These are phyloP conservation scores for Herpetotheres cachinnans DNA, from an alignment of 2,113 vertebrate genomes.

Conservation along the genomic window DNA sequence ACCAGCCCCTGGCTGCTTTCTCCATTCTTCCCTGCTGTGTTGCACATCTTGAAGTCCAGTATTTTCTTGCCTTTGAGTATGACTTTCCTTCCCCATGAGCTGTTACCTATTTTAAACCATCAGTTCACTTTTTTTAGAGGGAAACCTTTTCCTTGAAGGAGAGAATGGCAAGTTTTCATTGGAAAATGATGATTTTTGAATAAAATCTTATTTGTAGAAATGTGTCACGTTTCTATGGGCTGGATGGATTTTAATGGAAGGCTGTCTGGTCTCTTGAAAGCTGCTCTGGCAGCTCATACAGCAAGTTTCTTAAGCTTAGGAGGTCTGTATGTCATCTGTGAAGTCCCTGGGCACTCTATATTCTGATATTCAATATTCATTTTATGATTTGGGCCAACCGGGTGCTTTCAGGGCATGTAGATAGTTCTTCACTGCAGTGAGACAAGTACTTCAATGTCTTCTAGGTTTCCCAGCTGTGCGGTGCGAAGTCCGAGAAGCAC, in stretches of 20 bases:
- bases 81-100: background rate
- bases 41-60: background rate
- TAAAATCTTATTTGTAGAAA: background rate
- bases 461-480: background rate
- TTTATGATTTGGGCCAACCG: background rate
- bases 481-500: background rate
- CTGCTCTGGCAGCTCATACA: background rate
- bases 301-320: background rate
- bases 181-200: background rate
- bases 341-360: background rate
- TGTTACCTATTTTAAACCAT: background rate
- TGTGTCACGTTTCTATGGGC: background rate
- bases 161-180: background rate
- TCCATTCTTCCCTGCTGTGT: background rate
- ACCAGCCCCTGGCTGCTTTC: background rate
- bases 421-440: background rate
- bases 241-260: background rate
- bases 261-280: background rate
- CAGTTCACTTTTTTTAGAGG: background rate
- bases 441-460: rapidly evolving
- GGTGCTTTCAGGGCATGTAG: background rate
- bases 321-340: background rate
- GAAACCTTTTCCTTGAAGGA: background rate
- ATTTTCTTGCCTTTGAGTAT: background rate
- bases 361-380: background rate